Evolutionary conservation across 2,113 vertebrate species (phyloP).

Genomic region (Halcyon senegalensis): DNA sequence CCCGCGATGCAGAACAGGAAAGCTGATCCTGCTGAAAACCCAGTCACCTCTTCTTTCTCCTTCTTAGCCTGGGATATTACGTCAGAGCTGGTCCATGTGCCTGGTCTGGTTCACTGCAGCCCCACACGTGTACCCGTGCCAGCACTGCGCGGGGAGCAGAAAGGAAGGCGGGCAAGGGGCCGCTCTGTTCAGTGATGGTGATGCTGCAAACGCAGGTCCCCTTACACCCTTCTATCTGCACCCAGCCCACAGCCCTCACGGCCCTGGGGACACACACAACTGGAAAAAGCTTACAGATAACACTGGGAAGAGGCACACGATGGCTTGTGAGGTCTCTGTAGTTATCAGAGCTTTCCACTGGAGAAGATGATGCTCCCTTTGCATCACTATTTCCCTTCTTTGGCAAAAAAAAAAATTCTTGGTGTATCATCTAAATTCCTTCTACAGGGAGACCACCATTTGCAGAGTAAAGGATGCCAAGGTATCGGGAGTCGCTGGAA

Average conservation of each 20-base stretch:
- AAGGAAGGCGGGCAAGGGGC: background rate
- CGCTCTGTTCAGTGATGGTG: accelerated
- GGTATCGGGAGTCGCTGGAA: background rate
- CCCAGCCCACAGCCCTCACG: background rate
- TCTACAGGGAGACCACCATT: background rate
- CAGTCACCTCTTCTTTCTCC: background rate
- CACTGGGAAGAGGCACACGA: accelerated
- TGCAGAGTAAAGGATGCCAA: background rate
- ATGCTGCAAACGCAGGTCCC: background rate
- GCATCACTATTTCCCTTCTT: background rate
- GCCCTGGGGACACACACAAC: background rate
- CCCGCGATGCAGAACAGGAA: background rate
- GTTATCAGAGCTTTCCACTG: background rate
- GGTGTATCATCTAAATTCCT: background rate
- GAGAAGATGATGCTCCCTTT: background rate
- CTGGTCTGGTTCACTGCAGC: accelerated
- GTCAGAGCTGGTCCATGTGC: background rate
- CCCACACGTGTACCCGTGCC: background rate
- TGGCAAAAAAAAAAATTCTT: background rate
- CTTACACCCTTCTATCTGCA: background rate
- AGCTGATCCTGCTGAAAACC: background rate
- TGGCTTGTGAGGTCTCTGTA: background rate
- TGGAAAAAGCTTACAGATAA: background rate
- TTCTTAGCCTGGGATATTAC: background rate
- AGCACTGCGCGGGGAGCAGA: accelerated